phyloP scores from a whole-genome alignment of 2,888 invertebrate genomes.

The Autographa pulchrina region DNA sequence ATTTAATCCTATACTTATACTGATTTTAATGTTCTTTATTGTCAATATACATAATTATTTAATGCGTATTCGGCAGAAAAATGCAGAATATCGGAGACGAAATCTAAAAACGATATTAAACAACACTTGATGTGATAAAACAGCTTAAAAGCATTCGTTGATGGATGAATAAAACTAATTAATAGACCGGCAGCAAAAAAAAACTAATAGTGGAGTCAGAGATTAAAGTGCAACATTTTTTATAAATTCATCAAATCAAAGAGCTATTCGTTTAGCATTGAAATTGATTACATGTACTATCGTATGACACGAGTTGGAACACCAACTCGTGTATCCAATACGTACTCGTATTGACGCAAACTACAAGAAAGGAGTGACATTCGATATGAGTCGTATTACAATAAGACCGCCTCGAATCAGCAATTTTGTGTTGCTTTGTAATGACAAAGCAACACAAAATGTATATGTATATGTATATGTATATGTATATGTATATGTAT shows the following conservation, averaged over 20 bases:
- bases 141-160: slow-evolving; percentile 37
- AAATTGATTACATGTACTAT: slow-evolving; percentile 21
- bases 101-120: slow-evolving; percentile 33
- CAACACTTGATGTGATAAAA: slow-evolving; percentile 30
- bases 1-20: background rate
- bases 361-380: slow-evolving; percentile 62
- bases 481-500: too few relatives aligned
- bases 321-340: too few relatives aligned
- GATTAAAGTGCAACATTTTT: slow-evolving; percentile 55
- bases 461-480: too few relatives aligned
- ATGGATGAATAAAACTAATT: slow-evolving; percentile 51
- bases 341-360: slow-evolving; percentile 31
- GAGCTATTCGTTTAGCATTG: slow-evolving; percentile 22
- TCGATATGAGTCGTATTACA: slow-evolving; percentile 65
- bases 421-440: slow-evolving; percentile 49
- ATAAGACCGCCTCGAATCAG: slow-evolving; percentile 68
- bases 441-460: too few relatives aligned
- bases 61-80: slow-evolving; percentile 18
- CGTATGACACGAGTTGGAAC: slow-evolving; percentile 21
- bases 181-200: slow-evolving; percentile 42
- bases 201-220: slow-evolving; percentile 47
- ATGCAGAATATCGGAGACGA: slow-evolving; percentile 12
- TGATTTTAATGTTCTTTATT: slow-evolving; percentile 1
- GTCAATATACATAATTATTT: slow-evolving; percentile 1
- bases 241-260: slow-evolving; percentile 40